Evolutionary conservation across 2,797 vertebrate species (phyloP).

Genomic region (Amphiprion clarkii): DNA sequence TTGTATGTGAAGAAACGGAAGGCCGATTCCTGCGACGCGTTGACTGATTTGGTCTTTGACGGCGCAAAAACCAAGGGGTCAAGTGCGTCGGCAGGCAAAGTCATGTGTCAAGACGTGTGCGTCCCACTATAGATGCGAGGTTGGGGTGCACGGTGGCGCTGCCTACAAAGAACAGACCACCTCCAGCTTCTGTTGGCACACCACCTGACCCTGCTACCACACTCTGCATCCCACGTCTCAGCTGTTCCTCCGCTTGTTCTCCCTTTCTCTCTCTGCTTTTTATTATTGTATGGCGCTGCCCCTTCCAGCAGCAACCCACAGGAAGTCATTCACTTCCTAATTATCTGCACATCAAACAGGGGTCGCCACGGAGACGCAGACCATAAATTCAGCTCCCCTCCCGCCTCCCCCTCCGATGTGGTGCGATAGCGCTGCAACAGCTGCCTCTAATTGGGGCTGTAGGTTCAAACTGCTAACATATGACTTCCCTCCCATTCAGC

Average conservation of each 20-base stretch:
- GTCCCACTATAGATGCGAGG: neutral
- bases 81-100: constrained; percentile 56
- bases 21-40: constrained; percentile 30
- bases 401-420: constrained; percentile 66
- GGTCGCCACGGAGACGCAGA: constrained; percentile 86
- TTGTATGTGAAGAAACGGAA: constrained; percentile 41
- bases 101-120: constrained; percentile 13
- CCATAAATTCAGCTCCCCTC: constrained; percentile 90
- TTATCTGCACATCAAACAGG: constrained; percentile 92
- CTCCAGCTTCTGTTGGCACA: constrained; percentile 49
- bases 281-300: constrained; percentile 79
- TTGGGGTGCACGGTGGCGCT: constrained; percentile 6
- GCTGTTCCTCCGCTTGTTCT: constrained; percentile 64
- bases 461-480: constrained; percentile 90
- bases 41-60: constrained; percentile 57
- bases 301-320: constrained; percentile 88
- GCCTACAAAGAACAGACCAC: constrained; percentile 28
- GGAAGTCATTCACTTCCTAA: constrained; percentile 94
- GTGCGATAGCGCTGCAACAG: constrained; percentile 91
- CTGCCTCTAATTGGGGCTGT: constrained; percentile 91
- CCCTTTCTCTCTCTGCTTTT: constrained; percentile 75
- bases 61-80: constrained; percentile 41
- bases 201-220: constrained; percentile 55
- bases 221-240: constrained; percentile 54
- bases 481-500: constrained; percentile 77